A percentile compares a stretch with the other conserved stretches of the same genome.
Evolutionary conservation across 2,888 invertebrate species (phyloP).

Genomic region (Ectemnius continuus): DNA sequence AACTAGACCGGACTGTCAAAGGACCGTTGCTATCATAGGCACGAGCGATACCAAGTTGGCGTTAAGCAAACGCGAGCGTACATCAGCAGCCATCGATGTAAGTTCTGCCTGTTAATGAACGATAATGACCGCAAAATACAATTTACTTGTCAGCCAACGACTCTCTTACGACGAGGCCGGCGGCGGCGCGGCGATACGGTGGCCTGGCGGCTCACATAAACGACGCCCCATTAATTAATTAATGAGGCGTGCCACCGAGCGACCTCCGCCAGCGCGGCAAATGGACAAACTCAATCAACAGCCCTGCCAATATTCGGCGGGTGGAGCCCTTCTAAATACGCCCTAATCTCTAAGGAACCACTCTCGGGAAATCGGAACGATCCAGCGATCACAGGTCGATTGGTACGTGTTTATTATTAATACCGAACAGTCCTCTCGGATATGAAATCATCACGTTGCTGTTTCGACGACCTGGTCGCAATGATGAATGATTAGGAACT

Average conservation of each 20-base stretch:
- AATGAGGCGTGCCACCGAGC: not conserved
- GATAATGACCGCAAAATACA: conserved; percentile 12
- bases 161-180: not conserved
- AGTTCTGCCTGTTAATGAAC: conserved; percentile 3
- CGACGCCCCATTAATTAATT: not conserved
- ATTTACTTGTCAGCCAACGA: not conserved
- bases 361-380: conserved; percentile 30
- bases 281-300: conserved; percentile 1
- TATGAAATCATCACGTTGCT: not conserved
- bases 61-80: not conserved
- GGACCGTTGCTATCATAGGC: no score
- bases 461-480: not conserved
- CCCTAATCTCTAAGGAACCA: conserved; percentile 20
- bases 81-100: conserved; percentile 8
- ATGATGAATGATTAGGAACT: not conserved
- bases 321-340: not conserved
- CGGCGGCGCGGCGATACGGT: not conserved
- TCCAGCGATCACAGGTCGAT: conserved; percentile 32
- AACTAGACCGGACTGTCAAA: not conserved
- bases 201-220: not conserved
- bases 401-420: not conserved
- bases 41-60: not conserved
- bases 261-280: not conserved
- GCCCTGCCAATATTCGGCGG: conserved; percentile 1
- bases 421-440: not conserved